A percentile compares a stretch with the other conserved stretches of the same genome.
Evolutionary conservation across 1,140 invertebrate genomes (phyloP).

Genomic region (Trichonephila inaurata): DNA sequence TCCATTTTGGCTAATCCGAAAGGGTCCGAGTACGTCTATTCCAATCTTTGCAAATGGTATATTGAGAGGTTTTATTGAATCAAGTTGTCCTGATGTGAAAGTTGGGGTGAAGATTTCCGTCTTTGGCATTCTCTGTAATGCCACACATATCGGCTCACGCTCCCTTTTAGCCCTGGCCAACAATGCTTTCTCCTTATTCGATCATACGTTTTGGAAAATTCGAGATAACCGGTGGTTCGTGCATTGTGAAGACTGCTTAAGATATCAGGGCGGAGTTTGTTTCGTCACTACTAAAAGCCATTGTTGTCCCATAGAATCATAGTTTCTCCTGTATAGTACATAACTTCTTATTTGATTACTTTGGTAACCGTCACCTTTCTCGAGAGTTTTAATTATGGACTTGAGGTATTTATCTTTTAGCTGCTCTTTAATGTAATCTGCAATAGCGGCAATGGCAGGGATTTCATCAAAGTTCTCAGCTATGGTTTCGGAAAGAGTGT

Average conservation of each 20-base stretch:
- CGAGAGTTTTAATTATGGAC: background rate
- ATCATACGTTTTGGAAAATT: slow-evolving; percentile 36
- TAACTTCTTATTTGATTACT: background rate
- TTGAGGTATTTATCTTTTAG: background rate
- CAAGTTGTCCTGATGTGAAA: background rate
- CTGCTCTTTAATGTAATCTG: background rate
- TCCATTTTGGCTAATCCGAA: background rate
- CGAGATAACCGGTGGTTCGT: slow-evolving; percentile 34
- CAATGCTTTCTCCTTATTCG: background rate
- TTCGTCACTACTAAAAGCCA: slow-evolving; percentile 37
- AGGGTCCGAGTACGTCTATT: background rate
- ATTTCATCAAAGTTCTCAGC: no score
- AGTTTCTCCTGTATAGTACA: background rate
- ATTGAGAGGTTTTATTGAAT: background rate
- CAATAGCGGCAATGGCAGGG: no score
- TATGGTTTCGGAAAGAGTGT: no score
- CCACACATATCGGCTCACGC: background rate
- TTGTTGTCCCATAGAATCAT: background rate
- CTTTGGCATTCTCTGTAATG: slow-evolving; percentile 36
- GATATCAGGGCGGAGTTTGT: slow-evolving; percentile 5
- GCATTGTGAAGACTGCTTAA: background rate
- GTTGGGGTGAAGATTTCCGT: background rate
- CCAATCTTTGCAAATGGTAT: slow-evolving; percentile 33
- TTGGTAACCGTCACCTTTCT: background rate
- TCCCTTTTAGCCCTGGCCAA: background rate